Base-by-base conservation (phyloP, 2,888 invertebrate species). In the Balanococcus diminutus region DNA sequence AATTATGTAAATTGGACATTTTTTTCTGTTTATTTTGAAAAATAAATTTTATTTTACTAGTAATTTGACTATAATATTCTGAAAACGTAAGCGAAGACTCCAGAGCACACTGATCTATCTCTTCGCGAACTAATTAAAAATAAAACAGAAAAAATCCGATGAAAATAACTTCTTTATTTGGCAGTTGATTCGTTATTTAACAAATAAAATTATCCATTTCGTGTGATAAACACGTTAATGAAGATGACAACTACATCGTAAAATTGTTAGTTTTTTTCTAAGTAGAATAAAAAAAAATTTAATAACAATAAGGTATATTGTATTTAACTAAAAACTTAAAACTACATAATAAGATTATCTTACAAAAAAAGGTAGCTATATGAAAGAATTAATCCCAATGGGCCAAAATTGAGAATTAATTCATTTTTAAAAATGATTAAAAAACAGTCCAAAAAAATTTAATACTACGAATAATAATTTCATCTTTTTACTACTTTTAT, bases 101-200 rank as follows among this genome's bases (percentile, higher is more conserved):
- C n/a, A n/a, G n/a, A n/a, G n/a, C n/a, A n/a, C n/a, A n/a, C n/a
- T n/a, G n/a, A n/a, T n/a, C n/a, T n/a, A 36, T 36, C 36, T 36
- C 36, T 5, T 36, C 4, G 8, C 8, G 36, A 46, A 46, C 46
- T 8, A 8, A n/a, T n/a, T n/a, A n/a, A n/a, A n/a, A n/a, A 56
- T 56, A 5, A 22, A 56, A 19, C 0, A 19, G 9, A 56, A 8
- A n/a, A 1, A 56, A 3, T 56, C 22, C 56, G 56, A 82, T 83
- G 28, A 51, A 83, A 83, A 83, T 83, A 61, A 61, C n/a, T 36
- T 19, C 32, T 83, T 83, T 83, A 83, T 83, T 83, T 83, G 83
- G 83, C 83, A 83, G 83, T 67, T 82, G 82, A 82, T 46, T 82
- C 82, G 51, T 83, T 61, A 61, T 82, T 82, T 61, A 83, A 83